phyloP scores from a whole-genome alignment of 2,888 invertebrate genomes.

The Oeneis ivallda region DNA sequence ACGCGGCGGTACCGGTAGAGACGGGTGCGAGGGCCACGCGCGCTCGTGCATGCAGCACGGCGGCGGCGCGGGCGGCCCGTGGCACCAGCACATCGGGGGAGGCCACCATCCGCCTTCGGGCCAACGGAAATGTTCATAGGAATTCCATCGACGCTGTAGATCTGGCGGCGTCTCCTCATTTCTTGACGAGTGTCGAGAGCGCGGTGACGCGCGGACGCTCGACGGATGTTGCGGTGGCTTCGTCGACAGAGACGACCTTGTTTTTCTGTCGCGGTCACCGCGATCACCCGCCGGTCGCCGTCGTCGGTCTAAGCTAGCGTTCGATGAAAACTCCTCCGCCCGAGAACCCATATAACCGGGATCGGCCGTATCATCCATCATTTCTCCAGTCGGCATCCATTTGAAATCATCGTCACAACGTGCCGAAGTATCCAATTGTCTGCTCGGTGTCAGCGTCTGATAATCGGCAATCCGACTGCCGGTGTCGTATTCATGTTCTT shows the following conservation, averaged over 20 bases:
- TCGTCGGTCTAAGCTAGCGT: constrained; percentile 81
- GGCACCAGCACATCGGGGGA: constrained; percentile 72
- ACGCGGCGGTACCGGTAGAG: constrained; percentile 62
- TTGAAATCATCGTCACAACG: constrained; percentile 86
- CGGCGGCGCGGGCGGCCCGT: constrained; percentile 70
- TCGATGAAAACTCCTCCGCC: constrained; percentile 60
- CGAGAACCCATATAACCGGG: constrained; percentile 56
- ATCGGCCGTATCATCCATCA: constrained; percentile 60
- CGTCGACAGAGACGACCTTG: constrained; percentile 82
- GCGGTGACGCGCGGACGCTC: constrained; percentile 68
- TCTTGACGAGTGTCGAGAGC: constrained; percentile 60
- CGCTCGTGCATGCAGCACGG: constrained; percentile 77
- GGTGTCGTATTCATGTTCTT: constrained; percentile 76
- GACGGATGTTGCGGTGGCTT: constrained; percentile 76
- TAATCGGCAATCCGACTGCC: constrained; percentile 84
- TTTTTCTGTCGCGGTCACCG: constrained; percentile 84
- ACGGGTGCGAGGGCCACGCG: constrained; percentile 76
- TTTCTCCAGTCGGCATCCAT: constrained; percentile 81
- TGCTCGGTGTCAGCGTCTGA: constrained; percentile 69
- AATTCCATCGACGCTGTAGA: constrained; percentile 75
- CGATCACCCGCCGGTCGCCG: constrained; percentile 75
- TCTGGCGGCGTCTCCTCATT: constrained; percentile 71
- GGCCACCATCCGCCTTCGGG: constrained; percentile 80
- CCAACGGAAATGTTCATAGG: constrained; percentile 83
- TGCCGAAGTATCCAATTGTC: constrained; percentile 80